Evolutionary conservation across 2,797 vertebrate species (phyloP), one percentile per base, ranked within the genome.

Genomic region (Chromis chromis): DNA sequence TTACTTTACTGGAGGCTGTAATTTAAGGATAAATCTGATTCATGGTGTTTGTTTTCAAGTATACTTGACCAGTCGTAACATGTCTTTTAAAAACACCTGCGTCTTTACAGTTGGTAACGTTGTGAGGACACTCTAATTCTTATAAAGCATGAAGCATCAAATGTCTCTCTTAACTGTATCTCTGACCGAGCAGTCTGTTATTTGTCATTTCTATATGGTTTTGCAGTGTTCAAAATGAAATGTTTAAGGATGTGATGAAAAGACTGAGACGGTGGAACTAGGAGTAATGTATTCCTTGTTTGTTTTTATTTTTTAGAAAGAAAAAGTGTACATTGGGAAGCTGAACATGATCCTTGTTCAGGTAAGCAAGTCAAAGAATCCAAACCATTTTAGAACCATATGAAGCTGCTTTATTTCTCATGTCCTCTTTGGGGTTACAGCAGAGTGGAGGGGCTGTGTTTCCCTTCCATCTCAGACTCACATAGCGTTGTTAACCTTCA

Each of bases 261-360:
- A 60, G 46, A 25, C 57, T 21, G 9, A 50, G n/a, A 53, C 0
- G 0, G 6, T 31, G 2, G 57, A 17, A 52, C 52, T 28, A 12
- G 0, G 11, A 24, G 24, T 31, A 14, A 49, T 60, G 1, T 57
- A 16, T 44, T 5, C 22, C 21, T 55, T 64, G 22, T 69, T 65
- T 77, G 66, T 6, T 82, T 87, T 85, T 68, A 68, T 56, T 72
- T 83, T 77, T 36, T 82, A 99, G 98, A 99, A 99, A 93, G 98
- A 99, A 89, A 99, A 99, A 84, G 98, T 99, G 40, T 99, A 99
- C 91, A 99, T 99, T 88, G 98, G 98, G 67, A 99, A 99, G 88
- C 93, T 99, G 85, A 99, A 99, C 91, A 99, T 99, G 98, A 99
- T 99, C 93, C 96, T 99, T 86, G 98, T 99, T 89, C 98, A 99